Base-by-base conservation (phyloP, 2,888 invertebrate species). In the Sarcophaga variegata region DNA sequence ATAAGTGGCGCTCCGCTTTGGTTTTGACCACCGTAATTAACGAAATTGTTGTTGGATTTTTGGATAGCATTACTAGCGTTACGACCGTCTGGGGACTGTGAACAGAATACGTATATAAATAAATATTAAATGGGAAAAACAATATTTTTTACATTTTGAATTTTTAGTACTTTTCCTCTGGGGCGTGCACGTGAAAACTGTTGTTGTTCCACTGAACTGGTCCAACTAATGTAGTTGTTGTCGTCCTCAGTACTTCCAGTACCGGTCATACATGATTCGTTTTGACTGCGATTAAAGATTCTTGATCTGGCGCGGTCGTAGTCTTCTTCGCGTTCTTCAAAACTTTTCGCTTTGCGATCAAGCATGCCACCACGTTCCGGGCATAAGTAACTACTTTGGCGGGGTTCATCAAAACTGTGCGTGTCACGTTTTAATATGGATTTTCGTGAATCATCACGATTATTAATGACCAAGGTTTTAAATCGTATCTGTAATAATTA, bases 271-370 rank as follows among this genome's bases (percentile, higher is more conserved):
- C 87, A 82, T 2, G 67, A 37, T 14, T 89, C 88, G 25, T 89
- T 90, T 22, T 90, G 81, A 14, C 89, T 90, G 74, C 93, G 92
- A 88, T 90, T 92, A 92, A 98, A 98, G 94, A 98, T 98, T 93
- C 98, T 95, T 88, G 96, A 95, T 83, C 97, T 95, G 74, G 96
- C 97, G 91, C 97, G 95, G 92, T 97, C 97, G 92, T 98, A 98
- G 90, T 97, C 97, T 91, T 96, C 96, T 94, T 98, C 97, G 47
- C 98, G 94, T 93, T 98, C 98, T 93, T 99, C 98, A 90, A 98
- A 96, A 89, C 98, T 97, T 92, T 97, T 97, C 93, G 97, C 96
- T 87, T 96, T 94, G 81, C 96, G 94, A 89, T 95, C 96, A 83
- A 96, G 95, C 89, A 95, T 94, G 86, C 95, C 94, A 86, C 95